Conservation (phyloP, 2,888 invertebrate genomes). For the Gymnocheta viridis region DNA sequence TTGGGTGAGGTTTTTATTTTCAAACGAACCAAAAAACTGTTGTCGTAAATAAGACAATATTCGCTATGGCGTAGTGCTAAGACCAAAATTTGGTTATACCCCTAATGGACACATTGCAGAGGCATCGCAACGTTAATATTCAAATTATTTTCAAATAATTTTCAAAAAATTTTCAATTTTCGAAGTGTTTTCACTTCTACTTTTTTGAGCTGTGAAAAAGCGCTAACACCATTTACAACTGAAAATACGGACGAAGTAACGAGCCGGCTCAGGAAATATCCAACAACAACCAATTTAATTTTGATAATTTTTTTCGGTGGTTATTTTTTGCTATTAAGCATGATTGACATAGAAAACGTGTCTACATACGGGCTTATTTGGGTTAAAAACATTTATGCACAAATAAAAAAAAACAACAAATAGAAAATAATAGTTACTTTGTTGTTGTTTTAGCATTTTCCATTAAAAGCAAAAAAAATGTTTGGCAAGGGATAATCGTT, state of each 20-base stretch:
- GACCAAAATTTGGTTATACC: no score
- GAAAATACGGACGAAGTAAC: background rate
- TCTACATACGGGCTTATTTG: constrained; percentile 52
- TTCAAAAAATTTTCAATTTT: no score
- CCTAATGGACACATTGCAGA: no score
- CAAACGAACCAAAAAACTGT: no score
- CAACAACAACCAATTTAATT: constrained; percentile 42
- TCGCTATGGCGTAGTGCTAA: no score
- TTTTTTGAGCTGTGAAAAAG: background rate
- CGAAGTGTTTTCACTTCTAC: constrained; percentile 23
- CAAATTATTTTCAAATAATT: no score
- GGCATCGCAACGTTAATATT: no score
- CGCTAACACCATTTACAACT: constrained; percentile 11
- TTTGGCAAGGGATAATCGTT: constrained; percentile 56
- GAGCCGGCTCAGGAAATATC: background rate
- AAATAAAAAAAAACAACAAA: background rate
- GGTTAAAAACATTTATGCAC: constrained; percentile 41
- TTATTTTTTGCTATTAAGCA: constrained; percentile 31
- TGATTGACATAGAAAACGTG: constrained; percentile 68
- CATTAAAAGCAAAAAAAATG: background rate
- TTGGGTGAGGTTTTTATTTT: no score
- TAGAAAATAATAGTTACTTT: constrained; percentile 7
- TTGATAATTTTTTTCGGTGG: constrained; percentile 39
- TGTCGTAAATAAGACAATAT: no score
- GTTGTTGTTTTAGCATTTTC: constrained; percentile 31